Percentiles rank a stretch among this genome's conserved stretches.
These are phyloP conservation scores for Bursaphelenchus mucronatus DNA, from an alignment of 1,140 invertebrate genomes.

Conservation along the genomic window DNA sequence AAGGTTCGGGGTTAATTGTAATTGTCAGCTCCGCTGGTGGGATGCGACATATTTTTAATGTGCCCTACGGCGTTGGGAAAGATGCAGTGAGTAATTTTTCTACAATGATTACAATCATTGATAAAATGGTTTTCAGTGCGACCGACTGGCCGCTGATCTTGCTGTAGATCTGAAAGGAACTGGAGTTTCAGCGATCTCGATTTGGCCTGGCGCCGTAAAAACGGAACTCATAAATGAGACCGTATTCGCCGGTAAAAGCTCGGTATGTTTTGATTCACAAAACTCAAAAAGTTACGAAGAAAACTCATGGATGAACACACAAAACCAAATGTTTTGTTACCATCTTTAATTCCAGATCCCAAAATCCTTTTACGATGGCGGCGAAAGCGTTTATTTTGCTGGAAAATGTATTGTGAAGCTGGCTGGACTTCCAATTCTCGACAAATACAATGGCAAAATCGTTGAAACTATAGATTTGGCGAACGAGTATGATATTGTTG, in stretches of 20 bases:
- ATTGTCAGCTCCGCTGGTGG: conserved; percentile 63
- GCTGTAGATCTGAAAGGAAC: conserved; percentile 61
- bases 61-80: conserved; percentile 63
- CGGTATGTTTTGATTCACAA: not conserved
- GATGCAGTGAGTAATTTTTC: conserved; percentile 56
- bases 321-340: no score
- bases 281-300: not conserved
- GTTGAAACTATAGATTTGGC: no score
- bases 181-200: conserved; percentile 61
- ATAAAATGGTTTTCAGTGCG: conserved; percentile 43
- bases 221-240: conserved; percentile 56
- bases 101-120: conserved; percentile 16
- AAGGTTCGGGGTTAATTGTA: conserved; percentile 60
- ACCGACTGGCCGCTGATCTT: conserved; percentile 63
- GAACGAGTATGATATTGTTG: no score
- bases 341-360: no score
- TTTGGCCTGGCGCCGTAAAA: conserved; percentile 62
- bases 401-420: no score
- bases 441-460: no score
- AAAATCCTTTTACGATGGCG: no score
- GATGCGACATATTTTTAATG: conserved; percentile 62
- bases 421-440: no score
- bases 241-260: not conserved
- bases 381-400: no score
- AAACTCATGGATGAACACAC: no score